A percentile compares a stretch with the other conserved stretches of the same genome.
Evolutionary conservation across 2,113 vertebrate species (phyloP).

Genomic region (Myiagra hebetior): DNA sequence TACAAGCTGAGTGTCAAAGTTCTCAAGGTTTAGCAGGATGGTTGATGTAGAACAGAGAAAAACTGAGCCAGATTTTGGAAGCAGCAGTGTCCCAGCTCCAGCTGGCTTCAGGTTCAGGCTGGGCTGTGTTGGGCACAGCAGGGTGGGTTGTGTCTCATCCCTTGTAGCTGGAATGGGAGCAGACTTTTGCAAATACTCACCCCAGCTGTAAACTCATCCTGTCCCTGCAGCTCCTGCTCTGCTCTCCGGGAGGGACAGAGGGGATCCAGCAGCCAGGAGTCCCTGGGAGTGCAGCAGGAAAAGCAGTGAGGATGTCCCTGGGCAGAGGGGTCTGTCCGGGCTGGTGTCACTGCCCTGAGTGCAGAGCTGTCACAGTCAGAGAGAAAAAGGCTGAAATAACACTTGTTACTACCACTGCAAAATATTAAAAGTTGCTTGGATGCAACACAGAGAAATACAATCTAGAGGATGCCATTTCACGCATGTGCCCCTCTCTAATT

Average conservation of each 20-base stretch:
- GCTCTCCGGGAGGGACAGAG: not conserved
- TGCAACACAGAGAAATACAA: not conserved
- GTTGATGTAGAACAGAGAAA: not conserved
- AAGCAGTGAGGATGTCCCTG: accelerated
- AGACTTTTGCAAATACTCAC: not conserved
- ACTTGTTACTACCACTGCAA: not conserved
- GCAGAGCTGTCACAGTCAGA: not conserved
- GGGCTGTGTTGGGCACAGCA: not conserved
- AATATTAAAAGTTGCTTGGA: not conserved
- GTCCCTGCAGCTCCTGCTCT: accelerated
- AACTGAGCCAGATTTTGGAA: not conserved
- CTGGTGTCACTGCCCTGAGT: accelerated
- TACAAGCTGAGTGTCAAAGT: not conserved
- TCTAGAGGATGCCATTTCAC: not conserved
- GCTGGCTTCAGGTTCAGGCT: not conserved
- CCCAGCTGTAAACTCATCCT: not conserved
- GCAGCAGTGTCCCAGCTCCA: not conserved
- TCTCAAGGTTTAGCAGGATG: not conserved
- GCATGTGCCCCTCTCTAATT: not conserved
- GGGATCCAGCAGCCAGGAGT: not conserved
- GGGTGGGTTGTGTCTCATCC: not conserved
- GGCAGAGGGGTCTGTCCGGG: not conserved
- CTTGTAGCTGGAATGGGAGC: not conserved
- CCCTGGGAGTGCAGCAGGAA: not conserved
- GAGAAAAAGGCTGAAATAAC: not conserved